Evolutionary conservation across 2,113 vertebrate species (phyloP).

Genomic region (Tretioscincus oriximinensis): DNA sequence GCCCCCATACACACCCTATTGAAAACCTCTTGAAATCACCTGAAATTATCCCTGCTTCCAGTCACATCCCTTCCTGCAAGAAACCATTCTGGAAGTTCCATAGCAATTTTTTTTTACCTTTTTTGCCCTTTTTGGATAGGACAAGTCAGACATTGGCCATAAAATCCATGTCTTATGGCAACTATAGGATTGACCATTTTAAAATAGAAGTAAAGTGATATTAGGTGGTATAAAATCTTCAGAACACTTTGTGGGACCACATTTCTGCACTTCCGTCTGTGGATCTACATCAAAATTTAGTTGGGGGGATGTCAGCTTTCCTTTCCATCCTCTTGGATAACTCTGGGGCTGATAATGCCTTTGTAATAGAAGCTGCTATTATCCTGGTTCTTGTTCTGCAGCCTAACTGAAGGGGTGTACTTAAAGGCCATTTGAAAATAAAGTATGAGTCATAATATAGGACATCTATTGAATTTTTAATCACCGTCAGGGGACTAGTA

Average conservation of each 20-base stretch:
- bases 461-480: slow-evolving; percentile 28
- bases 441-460: slow-evolving; percentile 23
- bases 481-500: neutral
- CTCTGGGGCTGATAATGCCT: neutral
- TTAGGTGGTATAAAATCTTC: neutral
- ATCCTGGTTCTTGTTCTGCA: neutral
- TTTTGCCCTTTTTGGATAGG: too few relatives aligned
- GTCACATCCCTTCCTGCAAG: too few relatives aligned
- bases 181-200: too few relatives aligned
- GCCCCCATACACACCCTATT: too few relatives aligned
- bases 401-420: slow-evolving; percentile 9
- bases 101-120: too few relatives aligned
- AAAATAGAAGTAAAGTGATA: neutral
- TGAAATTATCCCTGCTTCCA: too few relatives aligned
- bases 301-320: neutral
- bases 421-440: slow-evolving; percentile 26
- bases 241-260: neutral
- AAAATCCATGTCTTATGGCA: too few relatives aligned
- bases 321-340: fast-evolving
- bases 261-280: neutral
- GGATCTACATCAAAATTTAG: neutral
- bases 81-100: too few relatives aligned
- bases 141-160: too few relatives aligned
- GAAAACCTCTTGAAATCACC: too few relatives aligned
- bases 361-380: neutral